Conservation (phyloP, 1,140 invertebrate genomes). For the Mizuhopecten yessoensis region DNA sequence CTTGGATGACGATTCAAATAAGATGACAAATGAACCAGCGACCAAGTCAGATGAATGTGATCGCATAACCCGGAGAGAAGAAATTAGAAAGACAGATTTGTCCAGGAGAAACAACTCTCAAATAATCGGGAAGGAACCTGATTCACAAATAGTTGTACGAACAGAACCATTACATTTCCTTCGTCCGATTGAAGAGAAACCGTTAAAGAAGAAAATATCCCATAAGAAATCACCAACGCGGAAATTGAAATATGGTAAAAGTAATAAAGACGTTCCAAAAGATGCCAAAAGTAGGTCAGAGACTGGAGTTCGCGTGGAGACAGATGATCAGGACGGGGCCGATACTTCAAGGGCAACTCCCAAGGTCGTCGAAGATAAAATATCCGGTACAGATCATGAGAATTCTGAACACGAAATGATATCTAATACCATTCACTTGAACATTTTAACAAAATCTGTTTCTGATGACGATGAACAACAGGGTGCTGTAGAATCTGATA, state of each 20-base stretch:
- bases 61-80: neutral
- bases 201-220: neutral
- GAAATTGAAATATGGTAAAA: neutral
- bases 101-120: neutral
- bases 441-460: neutral
- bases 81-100: neutral
- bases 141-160: neutral
- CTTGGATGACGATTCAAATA: neutral
- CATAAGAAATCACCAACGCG: neutral
- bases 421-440: neutral
- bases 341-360: neutral
- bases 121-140: slow-evolving; percentile 41
- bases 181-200: neutral
- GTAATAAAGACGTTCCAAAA: neutral
- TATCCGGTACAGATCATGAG: neutral
- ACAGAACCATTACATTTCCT: neutral
- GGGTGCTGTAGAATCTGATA: neutral
- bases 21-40: neutral
- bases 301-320: neutral
- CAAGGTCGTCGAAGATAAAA: neutral
- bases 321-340: neutral
- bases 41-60: neutral
- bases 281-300: neutral
- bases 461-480: neutral
- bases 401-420: neutral